These are phyloP conservation scores for Hydrophis major DNA, from an alignment of 2,797 vertebrate species.

Conservation along the genomic window DNA sequence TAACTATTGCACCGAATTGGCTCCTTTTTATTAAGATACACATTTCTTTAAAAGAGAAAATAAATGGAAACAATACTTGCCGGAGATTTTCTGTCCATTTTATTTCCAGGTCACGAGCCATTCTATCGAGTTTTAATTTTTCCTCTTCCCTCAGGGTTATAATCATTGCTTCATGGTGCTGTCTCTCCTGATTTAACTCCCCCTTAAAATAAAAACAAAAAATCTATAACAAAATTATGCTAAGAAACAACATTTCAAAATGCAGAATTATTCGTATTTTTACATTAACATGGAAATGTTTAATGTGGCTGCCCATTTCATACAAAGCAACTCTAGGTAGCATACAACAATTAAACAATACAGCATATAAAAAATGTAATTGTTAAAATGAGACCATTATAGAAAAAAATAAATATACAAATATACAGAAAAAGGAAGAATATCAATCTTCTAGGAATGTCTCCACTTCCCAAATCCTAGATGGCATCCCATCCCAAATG, in stretches of 20 bases:
- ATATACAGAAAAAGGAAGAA: not conserved
- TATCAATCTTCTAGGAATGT: not conserved
- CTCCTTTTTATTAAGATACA: not conserved
- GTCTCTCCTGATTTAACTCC: constrained; percentile 88
- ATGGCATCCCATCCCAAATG: not conserved
- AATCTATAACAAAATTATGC: constrained; percentile 34
- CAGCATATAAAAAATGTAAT: not conserved
- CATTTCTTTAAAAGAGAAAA: not conserved
- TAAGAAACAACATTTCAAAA: not conserved
- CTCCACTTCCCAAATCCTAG: not conserved
- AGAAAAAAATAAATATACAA: not conserved
- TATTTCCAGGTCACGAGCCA: constrained; percentile 93
- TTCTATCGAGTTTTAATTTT: constrained; percentile 89
- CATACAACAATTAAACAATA: not conserved
- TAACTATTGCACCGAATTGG: not conserved
- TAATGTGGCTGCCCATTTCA: not conserved
- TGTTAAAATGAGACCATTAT: not conserved
- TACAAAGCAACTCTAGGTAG: not conserved
- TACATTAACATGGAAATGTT: not conserved
- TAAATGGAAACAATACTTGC: constrained; percentile 60
- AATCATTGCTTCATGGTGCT: constrained; percentile 87
- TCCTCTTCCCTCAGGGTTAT: constrained; percentile 90
- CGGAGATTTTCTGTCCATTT: constrained; percentile 98
- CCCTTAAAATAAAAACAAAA: constrained; percentile 71
- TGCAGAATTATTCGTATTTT: not conserved